Base-by-base conservation (phyloP, 2,113 vertebrate genomes). In the Lepidiolamprologus cunningtoni region DNA sequence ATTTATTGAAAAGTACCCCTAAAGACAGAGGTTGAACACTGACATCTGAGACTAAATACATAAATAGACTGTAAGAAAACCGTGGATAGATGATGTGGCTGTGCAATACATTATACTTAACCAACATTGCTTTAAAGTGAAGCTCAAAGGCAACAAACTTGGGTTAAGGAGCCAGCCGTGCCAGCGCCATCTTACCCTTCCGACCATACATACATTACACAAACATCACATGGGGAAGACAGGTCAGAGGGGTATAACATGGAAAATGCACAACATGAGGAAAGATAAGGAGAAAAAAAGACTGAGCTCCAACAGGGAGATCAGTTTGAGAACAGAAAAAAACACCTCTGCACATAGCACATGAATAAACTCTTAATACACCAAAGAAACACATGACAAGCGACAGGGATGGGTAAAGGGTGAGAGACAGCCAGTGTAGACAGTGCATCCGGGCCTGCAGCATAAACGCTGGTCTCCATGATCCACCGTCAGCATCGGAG, bases 181-280 rank as follows among this genome's bases (percentile, higher is more conserved):
- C 54, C 54, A 57, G 54, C 12, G 1, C 54, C 54, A 26, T 57
- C 54, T 57, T 57, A 57, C 54, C 54, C 54, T 26, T 57, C 12
- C 1, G 2, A 26, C 23, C 54, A 26, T 26, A 26, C 23, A 57
- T 26, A 14, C 7, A 26, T 26, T 26, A 55, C 12, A 55, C 54
- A 55, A 55, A 55, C 54, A 26, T 55, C 54, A 55, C 3, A 55
- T 55, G 21, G 54, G 21, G 54, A 13, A 26, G 21, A 55, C 54
- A 14, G 54, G 54, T 3, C 54, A 55, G 54, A 0, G 6, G 6
- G 0, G n/a, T 21, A 0, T 54, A 54, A 54, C 53, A 23, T 23
- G n/a, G 2, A 54, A 54, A 54, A 26, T 23, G 21, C 11, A 55
- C 21, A 8, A 26, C 54, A 55, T 0, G 21, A 55, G 54, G 54